These are phyloP conservation scores for Amiota minor DNA, from an alignment of 2,888 invertebrate species.

Conservation along the genomic window DNA sequence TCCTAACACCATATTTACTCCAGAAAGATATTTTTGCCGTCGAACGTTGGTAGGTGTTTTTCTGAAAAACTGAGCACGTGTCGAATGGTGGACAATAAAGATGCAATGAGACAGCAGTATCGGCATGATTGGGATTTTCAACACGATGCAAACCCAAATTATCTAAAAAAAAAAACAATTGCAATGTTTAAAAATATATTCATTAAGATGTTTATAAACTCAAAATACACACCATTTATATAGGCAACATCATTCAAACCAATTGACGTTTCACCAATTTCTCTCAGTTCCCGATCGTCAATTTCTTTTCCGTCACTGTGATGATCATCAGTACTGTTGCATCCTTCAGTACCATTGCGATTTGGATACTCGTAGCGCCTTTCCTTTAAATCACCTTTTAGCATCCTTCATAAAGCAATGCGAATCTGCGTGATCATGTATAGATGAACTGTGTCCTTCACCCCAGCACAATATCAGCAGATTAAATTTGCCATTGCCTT, in stretches of 20 bases:
- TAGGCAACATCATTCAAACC: constrained; percentile 89
- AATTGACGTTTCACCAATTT: constrained; percentile 80
- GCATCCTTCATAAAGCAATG: constrained; percentile 98
- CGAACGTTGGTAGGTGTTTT: constrained; percentile 86
- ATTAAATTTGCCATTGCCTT: constrained; percentile 97
- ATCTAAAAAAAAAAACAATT: constrained; percentile 85
- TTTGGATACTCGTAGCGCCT: constrained; percentile 75
- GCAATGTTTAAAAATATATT: constrained; percentile 79
- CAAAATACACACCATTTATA: constrained; percentile 84
- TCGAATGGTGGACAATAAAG: constrained; percentile 96
- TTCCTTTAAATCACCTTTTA: constrained; percentile 88
- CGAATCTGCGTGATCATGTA: constrained; percentile 96
- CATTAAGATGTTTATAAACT: neutral
- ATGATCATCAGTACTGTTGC: constrained; percentile 31
- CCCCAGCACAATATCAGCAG: constrained; percentile 99
- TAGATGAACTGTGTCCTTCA: constrained; percentile 93
- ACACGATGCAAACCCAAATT: constrained; percentile 95
- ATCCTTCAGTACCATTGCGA: constrained; percentile 32
- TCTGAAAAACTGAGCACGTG: constrained; percentile 91
- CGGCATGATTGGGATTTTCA: constrained; percentile 92
- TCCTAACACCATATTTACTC: constrained; percentile 87
- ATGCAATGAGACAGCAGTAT: constrained; percentile 93
- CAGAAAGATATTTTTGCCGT: constrained; percentile 88
- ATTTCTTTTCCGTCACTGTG: constrained; percentile 49
- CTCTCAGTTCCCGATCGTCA: constrained; percentile 77